phyloP scores from a whole-genome alignment of 2,113 vertebrate genomes.

The Leptobrachium ailaonicum region DNA sequence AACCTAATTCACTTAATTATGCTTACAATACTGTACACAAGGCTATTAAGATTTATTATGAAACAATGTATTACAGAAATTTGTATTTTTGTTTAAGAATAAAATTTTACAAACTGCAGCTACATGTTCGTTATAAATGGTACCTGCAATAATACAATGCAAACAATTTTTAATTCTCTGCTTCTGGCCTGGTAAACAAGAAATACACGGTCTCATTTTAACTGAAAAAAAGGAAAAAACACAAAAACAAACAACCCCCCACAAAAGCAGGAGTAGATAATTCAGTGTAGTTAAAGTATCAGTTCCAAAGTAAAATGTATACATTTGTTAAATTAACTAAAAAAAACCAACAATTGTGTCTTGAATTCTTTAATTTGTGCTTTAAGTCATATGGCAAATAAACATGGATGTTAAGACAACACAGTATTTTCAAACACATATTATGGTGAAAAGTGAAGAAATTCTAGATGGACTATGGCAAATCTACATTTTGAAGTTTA shows the following conservation, averaged over 20 bases:
- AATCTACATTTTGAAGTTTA: too few relatives aligned
- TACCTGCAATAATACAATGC: constrained; percentile 62
- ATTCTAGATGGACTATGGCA: too few relatives aligned
- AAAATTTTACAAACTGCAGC: constrained; percentile 61
- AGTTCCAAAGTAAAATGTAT: too few relatives aligned
- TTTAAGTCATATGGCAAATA: too few relatives aligned
- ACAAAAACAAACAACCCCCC: neutral
- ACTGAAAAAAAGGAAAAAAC: neutral
- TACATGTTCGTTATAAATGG: constrained; percentile 70
- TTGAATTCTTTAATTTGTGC: too few relatives aligned
- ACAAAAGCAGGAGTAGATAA: too few relatives aligned
- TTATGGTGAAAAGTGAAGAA: too few relatives aligned
- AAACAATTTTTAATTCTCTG: constrained; percentile 61
- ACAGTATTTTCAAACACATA: too few relatives aligned
- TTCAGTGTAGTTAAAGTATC: too few relatives aligned
- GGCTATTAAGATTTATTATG: constrained; percentile 70
- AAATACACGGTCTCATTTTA: constrained; percentile 43
- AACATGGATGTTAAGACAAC: too few relatives aligned
- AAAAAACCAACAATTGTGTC: too few relatives aligned
- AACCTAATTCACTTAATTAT: constrained; percentile 65
- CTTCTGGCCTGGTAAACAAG: constrained; percentile 61
- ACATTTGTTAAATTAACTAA: too few relatives aligned
- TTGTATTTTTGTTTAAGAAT: constrained; percentile 59
- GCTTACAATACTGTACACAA: constrained; percentile 74
- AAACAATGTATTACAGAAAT: constrained; percentile 67